A percentile compares a stretch with the other conserved stretches of the same genome.
Conservation (phyloP, 2,797 vertebrate species). For the Oceanodroma leucorhoa region DNA sequence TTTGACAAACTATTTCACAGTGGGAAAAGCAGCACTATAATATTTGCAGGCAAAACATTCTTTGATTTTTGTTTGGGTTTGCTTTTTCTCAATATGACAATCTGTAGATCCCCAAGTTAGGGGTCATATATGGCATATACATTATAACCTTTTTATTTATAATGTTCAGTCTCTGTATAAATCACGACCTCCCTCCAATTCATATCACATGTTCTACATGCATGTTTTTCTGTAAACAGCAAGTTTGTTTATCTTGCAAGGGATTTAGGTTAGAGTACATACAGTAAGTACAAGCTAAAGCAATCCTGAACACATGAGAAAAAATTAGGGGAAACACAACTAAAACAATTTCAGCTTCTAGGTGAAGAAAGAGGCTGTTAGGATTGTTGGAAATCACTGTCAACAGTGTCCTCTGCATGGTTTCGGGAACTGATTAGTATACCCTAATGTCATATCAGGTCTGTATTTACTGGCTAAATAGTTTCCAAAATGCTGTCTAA, state of each 20-base stretch:
- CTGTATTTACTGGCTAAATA: background rate
- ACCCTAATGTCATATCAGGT: background rate
- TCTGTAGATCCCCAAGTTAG: background rate
- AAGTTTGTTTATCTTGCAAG: background rate
- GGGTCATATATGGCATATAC: background rate
- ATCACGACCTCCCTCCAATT: background rate
- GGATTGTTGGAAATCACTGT: background rate
- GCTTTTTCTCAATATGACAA: background rate
- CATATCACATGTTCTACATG: background rate
- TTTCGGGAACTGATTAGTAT: background rate
- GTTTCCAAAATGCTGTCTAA: background rate
- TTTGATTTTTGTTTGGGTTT: background rate
- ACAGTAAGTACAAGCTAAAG: conserved; percentile 43
- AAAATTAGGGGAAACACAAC: background rate
- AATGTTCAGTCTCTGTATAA: background rate
- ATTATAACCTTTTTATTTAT: background rate
- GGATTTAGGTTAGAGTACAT: background rate
- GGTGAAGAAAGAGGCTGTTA: background rate
- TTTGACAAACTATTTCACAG: background rate
- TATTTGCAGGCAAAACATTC: background rate
- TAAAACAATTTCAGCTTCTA: background rate
- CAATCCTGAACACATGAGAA: background rate
- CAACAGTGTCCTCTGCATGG: background rate
- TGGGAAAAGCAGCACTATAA: background rate
- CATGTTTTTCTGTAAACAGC: background rate